A percentile compares a stretch with the other conserved stretches of the same genome.
Conservation (phyloP, 2,797 vertebrate genomes). For the Hydrophis major region DNA sequence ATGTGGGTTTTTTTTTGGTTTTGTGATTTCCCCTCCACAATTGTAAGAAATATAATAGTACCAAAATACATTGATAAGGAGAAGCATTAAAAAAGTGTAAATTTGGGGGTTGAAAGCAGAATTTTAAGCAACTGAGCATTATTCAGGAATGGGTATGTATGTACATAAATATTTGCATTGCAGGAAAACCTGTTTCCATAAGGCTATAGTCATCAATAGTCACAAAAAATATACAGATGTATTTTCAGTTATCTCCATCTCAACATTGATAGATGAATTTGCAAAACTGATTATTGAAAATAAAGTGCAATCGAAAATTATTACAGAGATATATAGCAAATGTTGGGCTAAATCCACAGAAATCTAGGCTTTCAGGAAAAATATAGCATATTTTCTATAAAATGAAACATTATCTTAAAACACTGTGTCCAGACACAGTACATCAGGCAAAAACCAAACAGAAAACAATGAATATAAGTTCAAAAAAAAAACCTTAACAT, state of each 20-base stretch:
- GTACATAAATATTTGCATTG: not conserved
- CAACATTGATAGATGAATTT: not conserved
- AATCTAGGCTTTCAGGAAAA: not conserved
- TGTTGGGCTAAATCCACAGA: not conserved
- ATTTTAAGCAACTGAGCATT: not conserved
- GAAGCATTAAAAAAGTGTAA: not conserved
- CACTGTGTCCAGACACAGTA: not conserved
- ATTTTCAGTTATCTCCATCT: not conserved
- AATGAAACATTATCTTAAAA: not conserved
- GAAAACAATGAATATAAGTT: not conserved
- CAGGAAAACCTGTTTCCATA: not conserved
- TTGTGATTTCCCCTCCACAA: not conserved
- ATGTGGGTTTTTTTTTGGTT: not conserved
- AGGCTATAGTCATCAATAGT: not conserved
- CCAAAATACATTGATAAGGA: not conserved
- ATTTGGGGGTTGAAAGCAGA: not conserved
- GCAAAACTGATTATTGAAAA: not conserved
- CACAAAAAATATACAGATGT: not conserved
- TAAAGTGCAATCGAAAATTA: not conserved
- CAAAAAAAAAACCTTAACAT: not conserved
- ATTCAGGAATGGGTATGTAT: not conserved
- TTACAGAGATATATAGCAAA: not conserved
- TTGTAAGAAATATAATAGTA: not conserved
- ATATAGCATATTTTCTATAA: not conserved
- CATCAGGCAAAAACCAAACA: not conserved